Evolutionary conservation across 1,140 invertebrate genomes (phyloP).

Genomic region (Conopomorpha cramerella): DNA sequence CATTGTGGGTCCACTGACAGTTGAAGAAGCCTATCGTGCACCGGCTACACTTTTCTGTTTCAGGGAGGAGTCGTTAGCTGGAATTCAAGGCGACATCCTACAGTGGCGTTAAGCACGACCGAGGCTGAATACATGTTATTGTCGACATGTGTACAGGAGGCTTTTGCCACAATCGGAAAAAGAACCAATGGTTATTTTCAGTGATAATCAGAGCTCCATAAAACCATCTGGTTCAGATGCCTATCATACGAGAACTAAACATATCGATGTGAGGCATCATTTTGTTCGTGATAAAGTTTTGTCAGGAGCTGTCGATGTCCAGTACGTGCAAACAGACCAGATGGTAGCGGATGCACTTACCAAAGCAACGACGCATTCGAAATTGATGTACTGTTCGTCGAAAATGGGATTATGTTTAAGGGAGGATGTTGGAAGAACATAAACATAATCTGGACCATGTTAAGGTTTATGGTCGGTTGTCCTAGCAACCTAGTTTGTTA

Average conservation of each 20-base stretch:
- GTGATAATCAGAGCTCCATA: conserved; percentile 18
- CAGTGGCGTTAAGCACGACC: no score
- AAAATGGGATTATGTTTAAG: conserved; percentile 14
- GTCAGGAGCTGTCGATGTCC: conserved; percentile 11
- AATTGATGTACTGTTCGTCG: conserved; percentile 10
- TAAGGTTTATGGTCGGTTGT: no score
- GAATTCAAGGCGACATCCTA: conserved; percentile 16
- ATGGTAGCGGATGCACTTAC: conserved; percentile 15
- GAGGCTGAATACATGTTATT: conserved; percentile 14
- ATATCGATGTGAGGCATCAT: no score
- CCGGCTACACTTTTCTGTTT: conserved; percentile 15
- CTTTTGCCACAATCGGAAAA: neutral
- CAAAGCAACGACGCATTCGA: conserved; percentile 10
- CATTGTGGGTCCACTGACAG: no score
- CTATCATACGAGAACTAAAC: conserved; percentile 13
- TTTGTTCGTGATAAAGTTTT: conserved; percentile 12
- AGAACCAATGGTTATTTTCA: conserved; percentile 10
- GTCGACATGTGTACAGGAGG: neutral
- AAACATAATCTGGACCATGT: no score
- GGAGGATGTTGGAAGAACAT: no score
- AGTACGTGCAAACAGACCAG: conserved; percentile 7
- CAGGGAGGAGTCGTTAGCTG: conserved; percentile 13
- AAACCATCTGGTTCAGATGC: conserved; percentile 15
- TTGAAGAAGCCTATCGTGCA: no score
- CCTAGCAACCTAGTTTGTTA: no score